Conservation (phyloP, 1,140 invertebrate genomes). For the Anadara kagoshimensis region DNA sequence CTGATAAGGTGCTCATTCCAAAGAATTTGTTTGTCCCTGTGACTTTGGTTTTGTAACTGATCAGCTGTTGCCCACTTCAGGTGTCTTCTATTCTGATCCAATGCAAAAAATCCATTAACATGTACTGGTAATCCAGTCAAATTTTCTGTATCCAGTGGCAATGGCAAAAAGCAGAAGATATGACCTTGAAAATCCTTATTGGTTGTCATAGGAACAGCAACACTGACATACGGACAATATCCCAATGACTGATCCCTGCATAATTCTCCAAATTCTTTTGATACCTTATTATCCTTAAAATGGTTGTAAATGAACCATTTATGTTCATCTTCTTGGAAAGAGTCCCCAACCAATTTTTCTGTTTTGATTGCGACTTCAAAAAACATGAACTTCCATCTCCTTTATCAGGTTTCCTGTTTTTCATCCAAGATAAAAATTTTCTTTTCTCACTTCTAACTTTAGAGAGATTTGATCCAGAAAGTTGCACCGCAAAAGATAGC, state of each 20-base stretch:
- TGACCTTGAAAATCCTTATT: constrained; percentile 31
- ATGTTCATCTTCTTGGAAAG: background rate
- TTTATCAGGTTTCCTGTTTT: background rate
- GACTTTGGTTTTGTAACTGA: background rate
- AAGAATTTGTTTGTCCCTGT: constrained; percentile 39
- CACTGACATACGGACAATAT: background rate
- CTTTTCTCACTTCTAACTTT: background rate
- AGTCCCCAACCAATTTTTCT: background rate
- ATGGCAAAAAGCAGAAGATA: constrained; percentile 50
- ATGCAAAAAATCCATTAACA: constrained; percentile 49
- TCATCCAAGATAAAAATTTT: background rate
- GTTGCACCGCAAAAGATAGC: no score
- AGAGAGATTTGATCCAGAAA: no score
- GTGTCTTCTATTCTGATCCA: constrained; percentile 54
- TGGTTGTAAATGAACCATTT: background rate
- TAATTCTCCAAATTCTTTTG: background rate
- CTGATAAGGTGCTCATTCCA: constrained; percentile 60
- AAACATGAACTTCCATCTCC: background rate
- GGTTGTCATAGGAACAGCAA: background rate
- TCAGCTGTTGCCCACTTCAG: constrained; percentile 47
- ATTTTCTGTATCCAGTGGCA: constrained; percentile 32
- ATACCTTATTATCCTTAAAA: background rate
- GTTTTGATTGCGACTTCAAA: no score
- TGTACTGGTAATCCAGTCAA: constrained; percentile 42
- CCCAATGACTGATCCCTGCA: background rate